Evolutionary conservation across 2,888 invertebrate genomes (phyloP), one percentile per base, ranked within the genome.

Genomic region (Pasiphila rectangulata): DNA sequence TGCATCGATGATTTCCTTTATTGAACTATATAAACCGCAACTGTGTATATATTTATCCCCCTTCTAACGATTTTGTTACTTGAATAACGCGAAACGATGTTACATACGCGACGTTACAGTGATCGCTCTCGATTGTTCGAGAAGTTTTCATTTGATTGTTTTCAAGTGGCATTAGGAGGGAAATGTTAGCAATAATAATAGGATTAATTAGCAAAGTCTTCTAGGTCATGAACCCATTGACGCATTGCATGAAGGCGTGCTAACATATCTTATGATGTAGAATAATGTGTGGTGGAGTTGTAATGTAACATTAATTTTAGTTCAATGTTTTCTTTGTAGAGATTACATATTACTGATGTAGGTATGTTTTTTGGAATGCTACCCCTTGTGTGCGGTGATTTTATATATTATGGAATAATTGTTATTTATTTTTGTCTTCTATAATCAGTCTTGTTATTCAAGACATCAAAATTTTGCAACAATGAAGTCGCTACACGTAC

Each of bases 241-340:
- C 37, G 37, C 17, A 7, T 34, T 9, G n/a, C 42, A 50, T 70
- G 66, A 68, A 68, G 66, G 73, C 67, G 71, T 78, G 82, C 83
- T 82, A 75, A 86, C 86, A 85, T 86, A 86, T 85, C 84, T 83
- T 82, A 73, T 69, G 77, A 73, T 75, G 73, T 81, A 78, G 75
- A 42, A 74, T 78, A 74, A 74, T 61, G 61, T 61, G 59, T 70
- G 65, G 67, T 71, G 72, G 68, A 70, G 69, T 72, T 63, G 57
- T 75, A 69, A 71, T 76, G 71, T 79, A 79, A 77, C 75, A 67
- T 76, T 81, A 78, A 78, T 79, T 83, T 86, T 84, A 86, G 84
- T 88, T 84, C 63, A 76, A 82, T 81, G 72, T 80, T 84, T 83
- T 82, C 76, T 80, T 82, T 81, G 73, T 84, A 83, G 80, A 77